Conservation (phyloP, 2,797 vertebrate species). For the Cryptoprocta ferox region DNA sequence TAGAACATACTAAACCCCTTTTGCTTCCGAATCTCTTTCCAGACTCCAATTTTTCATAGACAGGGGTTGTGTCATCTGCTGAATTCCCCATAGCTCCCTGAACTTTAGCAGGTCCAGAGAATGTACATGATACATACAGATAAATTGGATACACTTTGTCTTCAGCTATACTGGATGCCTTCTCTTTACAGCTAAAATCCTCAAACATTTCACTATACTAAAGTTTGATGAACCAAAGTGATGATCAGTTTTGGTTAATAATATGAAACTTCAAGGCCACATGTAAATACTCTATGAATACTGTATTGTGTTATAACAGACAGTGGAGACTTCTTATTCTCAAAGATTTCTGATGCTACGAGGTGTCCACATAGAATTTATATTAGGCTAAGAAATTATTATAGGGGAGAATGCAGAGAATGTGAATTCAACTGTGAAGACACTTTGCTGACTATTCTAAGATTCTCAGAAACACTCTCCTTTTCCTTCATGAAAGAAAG, state of each 20-base stretch:
- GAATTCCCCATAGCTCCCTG: not conserved
- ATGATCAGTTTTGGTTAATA: not conserved
- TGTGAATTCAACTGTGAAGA: conserved; percentile 13
- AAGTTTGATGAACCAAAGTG: not conserved
- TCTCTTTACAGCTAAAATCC: not conserved
- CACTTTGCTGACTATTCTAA: not conserved
- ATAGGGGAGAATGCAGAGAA: not conserved
- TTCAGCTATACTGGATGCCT: not conserved
- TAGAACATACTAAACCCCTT: not conserved
- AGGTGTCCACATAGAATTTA: conserved; percentile 8
- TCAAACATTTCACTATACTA: not conserved
- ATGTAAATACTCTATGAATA: not conserved
- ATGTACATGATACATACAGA: not conserved
- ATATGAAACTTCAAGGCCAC: not conserved
- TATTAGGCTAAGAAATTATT: conserved; percentile 26
- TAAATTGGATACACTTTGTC: not conserved
- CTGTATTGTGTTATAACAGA: not conserved
- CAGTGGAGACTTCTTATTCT: not conserved
- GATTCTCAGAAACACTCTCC: conserved; percentile 59
- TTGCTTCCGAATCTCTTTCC: not conserved
- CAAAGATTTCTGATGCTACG: not conserved
- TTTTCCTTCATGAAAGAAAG: conserved; percentile 54
- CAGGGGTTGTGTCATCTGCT: not conserved
- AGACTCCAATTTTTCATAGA: not conserved
- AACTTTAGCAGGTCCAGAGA: not conserved